Evolutionary conservation across 2,797 vertebrate genomes (phyloP), one percentile per base, ranked within the genome.

Genomic region (Neosalanx taihuensis): DNA sequence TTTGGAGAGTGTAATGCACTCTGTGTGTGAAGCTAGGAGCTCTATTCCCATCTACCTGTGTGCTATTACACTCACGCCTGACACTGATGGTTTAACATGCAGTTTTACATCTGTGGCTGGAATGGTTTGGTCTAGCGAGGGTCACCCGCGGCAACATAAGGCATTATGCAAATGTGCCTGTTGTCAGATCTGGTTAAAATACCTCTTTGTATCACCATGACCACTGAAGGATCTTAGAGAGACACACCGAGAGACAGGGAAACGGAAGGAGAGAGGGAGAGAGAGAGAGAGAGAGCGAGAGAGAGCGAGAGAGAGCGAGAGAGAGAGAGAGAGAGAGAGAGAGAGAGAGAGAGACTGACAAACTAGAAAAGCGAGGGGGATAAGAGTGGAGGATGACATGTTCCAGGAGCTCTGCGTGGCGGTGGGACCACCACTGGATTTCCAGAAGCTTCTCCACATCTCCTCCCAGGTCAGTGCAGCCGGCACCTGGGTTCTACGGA

Each of bases 141-240:
- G 79, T 70, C 72, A 85, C 84, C 84, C 86, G 84, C 64, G 70
- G 62, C 80, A 74, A 51, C 46, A 61, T 77, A 75, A n/a, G 75
- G 80, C 73, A 84, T 84, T 79, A 90, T 89, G 89, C 84, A 89
- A 88, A 90, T 84, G 30, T 46, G 2, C 74, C 23, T 4, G 31
- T 70, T 37, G 62, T 65, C 62, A 13, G n/a, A 72, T 77, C 74
- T 74, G 78, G 74, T 64, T 85, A 79, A 87, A 89, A 84, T 83
- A 87, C 73, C 79, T 78, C 87, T 87, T 87, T 90, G 87, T 89
- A 26, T 70, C 26, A 20, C 73, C 72, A 82, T 68, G 68, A 72
- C 66, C 26, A 51, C 23, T 15, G 33, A n/a, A 64, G 62, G 18
- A 35, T 56, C 76, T 69, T 72, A 64, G 67, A 75, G 77, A 57